Evolutionary conservation across 2,797 vertebrate genomes (phyloP).

Genomic region (Danio aesculapii): DNA sequence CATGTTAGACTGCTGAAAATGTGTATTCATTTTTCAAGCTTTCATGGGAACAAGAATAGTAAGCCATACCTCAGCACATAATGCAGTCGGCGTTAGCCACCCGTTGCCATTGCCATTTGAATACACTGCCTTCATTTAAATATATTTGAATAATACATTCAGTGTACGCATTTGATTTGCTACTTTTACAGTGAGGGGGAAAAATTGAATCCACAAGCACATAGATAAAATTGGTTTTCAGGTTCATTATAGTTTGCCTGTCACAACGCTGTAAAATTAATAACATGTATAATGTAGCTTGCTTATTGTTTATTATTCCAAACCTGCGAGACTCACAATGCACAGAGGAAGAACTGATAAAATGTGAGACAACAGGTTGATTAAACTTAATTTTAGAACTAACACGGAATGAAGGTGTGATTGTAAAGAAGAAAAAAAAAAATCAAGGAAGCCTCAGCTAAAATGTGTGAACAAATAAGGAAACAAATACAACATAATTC

Average conservation of each 20-base stretch:
- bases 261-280: conserved; percentile 51
- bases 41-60: conserved; percentile 31
- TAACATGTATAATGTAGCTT: conserved; percentile 43
- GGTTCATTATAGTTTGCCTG: conserved; percentile 57
- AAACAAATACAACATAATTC: background rate
- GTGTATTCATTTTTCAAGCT: conserved; percentile 33
- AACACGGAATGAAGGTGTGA: conserved; percentile 12
- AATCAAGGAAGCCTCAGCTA: background rate
- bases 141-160: conserved; percentile 63
- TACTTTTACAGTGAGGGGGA: conserved; percentile 46
- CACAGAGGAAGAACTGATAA: conserved; percentile 2
- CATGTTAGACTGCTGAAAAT: conserved; percentile 32
- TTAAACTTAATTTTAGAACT: conserved; percentile 15
- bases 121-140: conserved; percentile 60
- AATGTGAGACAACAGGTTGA: conserved; percentile 15
- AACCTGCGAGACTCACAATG: background rate
- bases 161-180: conserved; percentile 60
- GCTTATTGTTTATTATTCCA: conserved; percentile 32
- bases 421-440: conserved; percentile 9
- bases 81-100: conserved; percentile 55
- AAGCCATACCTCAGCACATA: conserved; percentile 43
- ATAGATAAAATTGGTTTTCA: conserved; percentile 52
- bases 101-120: conserved; percentile 54
- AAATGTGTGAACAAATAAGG: conserved; percentile 10
- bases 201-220: conserved; percentile 54